A percentile compares a stretch with the other conserved stretches of the same genome.
These are phyloP conservation scores for Phrynocephalus forsythii DNA, from an alignment of 2,797 vertebrate species.

Conservation along the genomic window DNA sequence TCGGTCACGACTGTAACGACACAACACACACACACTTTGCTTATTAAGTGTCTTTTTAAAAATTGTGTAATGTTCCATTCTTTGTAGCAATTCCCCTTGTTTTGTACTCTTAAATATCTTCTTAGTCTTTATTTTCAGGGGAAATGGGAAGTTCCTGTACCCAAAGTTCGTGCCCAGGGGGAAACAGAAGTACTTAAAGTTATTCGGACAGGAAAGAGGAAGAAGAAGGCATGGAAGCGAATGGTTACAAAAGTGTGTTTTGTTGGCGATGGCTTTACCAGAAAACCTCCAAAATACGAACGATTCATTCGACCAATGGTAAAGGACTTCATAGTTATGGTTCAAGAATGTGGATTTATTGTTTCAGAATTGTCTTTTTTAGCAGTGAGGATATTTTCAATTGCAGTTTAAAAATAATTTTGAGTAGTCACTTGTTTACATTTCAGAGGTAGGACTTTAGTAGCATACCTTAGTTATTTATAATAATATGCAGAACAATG, in stretches of 20 bases:
- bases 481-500: neutral
- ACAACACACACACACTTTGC: neutral
- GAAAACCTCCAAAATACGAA: constrained; percentile 97
- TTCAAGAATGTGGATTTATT: neutral
- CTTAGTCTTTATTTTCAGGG: constrained; percentile 79
- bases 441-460: neutral
- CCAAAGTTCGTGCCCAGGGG: constrained; percentile 96
- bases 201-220: constrained; percentile 94
- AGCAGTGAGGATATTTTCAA: neutral
- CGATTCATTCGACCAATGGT: constrained; percentile 99
- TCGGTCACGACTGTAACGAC: no score
- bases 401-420: neutral
- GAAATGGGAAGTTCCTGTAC: constrained; percentile 98
- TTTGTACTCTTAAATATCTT: neutral
- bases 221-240: constrained; percentile 98
- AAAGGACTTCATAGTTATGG: constrained; percentile 51
- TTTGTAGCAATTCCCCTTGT: neutral
- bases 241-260: constrained; percentile 99
- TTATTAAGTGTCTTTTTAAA: neutral
- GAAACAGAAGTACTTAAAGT: constrained; percentile 98
- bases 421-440: neutral
- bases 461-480: neutral
- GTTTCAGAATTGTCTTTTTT: neutral
- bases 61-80: neutral
- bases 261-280: constrained; percentile 96